Percentiles rank a stretch among this genome's conserved stretches.
Evolutionary conservation across 92 coral and sea anemone genomes (phyloP).

Genomic region (Porites cylindrica): DNA sequence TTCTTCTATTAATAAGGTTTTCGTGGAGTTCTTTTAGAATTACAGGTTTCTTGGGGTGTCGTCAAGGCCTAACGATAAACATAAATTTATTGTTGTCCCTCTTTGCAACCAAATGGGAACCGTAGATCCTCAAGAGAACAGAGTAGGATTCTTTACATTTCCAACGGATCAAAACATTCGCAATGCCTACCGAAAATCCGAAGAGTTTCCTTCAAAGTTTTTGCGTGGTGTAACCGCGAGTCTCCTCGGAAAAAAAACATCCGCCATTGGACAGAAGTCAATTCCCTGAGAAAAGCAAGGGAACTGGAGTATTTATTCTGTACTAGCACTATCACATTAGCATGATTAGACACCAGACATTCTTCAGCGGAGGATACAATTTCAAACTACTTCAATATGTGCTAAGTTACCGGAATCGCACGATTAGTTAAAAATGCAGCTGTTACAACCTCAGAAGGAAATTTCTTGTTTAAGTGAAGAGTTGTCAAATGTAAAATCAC

Average conservation of each 20-base stretch:
- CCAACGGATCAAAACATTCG: neutral
- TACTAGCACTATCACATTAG: neutral
- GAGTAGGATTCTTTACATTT: neutral
- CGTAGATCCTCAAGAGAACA: constrained; percentile 1
- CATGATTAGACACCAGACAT: no score
- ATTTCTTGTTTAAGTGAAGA: no score
- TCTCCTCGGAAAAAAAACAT: neutral
- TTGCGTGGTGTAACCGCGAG: neutral
- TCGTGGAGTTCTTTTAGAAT: no score
- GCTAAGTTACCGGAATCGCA: neutral
- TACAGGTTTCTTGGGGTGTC: no score
- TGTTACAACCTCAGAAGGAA: no score
- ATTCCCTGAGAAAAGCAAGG: neutral
- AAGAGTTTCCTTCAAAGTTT: neutral
- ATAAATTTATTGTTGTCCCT: neutral
- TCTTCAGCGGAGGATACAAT: neutral
- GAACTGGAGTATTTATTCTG: neutral
- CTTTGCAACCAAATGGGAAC: constrained; percentile 11
- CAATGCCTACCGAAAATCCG: constrained; percentile 9
- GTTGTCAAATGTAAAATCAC: no score
- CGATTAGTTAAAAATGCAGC: no score
- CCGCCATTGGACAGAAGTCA: neutral
- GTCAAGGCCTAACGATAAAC: neutral
- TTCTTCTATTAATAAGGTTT: no score
- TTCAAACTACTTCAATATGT: neutral